Conservation (phyloP, 2,113 vertebrate genomes). For the Dryoscopus gambensis region DNA sequence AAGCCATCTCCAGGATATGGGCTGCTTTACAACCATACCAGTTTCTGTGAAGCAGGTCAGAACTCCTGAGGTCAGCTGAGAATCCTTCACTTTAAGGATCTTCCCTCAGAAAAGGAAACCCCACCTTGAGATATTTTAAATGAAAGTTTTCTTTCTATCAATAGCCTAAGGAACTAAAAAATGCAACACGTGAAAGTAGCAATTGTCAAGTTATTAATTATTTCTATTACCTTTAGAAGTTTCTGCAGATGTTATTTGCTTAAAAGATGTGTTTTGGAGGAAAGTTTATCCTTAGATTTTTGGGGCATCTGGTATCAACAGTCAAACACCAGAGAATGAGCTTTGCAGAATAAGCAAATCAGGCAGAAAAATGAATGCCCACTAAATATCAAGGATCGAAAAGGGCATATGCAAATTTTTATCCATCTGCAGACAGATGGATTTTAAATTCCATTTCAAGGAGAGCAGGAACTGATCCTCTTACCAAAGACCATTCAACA, state of each 20-base stretch:
- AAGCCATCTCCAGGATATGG: neutral
- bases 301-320: neutral
- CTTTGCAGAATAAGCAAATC: neutral
- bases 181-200: neutral
- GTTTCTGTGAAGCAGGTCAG: neutral
- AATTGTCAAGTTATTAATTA: neutral
- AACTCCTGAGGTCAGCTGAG: neutral
- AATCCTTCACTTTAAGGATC: neutral
- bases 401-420: neutral
- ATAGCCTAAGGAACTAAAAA: neutral
- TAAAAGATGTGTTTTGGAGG: neutral
- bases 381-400: neutral
- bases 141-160: neutral
- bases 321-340: neutral
- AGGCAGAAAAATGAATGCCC: neutral
- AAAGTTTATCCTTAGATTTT: neutral
- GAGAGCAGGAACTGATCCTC: neutral
- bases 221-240: neutral
- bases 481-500: neutral
- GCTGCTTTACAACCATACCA: neutral
- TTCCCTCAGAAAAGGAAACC: neutral
- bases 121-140: neutral
- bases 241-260: neutral
- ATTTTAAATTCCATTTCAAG: neutral
- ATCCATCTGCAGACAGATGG: neutral